Conservation (phyloP, 2,113 vertebrate genomes). For the Noturus placidus region DNA sequence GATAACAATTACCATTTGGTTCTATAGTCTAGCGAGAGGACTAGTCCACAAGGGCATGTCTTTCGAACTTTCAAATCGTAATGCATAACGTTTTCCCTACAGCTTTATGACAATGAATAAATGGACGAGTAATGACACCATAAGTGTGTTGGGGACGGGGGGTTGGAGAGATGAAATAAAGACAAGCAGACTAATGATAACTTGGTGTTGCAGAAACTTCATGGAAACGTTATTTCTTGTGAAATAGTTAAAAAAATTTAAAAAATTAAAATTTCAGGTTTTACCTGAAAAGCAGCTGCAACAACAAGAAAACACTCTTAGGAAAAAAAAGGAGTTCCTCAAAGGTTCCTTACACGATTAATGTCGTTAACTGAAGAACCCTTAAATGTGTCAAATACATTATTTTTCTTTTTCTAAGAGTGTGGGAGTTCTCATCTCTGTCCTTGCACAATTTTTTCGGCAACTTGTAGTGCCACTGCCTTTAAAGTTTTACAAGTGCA, state of each 20-base stretch:
- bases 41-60: background rate
- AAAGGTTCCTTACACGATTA: background rate
- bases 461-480: background rate
- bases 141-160: no score
- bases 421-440: constrained; percentile 3
- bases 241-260: background rate
- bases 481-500: background rate
- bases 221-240: background rate
- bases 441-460: background rate
- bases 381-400: background rate
- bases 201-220: background rate
- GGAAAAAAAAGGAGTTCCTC: background rate
- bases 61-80: background rate
- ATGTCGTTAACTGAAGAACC: background rate
- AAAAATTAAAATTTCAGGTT: no score
- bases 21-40: background rate
- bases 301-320: background rate
- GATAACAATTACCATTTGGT: background rate
- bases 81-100: background rate
- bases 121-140: background rate
- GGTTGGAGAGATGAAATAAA: background rate
- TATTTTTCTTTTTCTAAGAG: background rate
- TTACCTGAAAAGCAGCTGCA: background rate
- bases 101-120: background rate
- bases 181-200: background rate